Conservation (phyloP, 2,888 invertebrate genomes). For the Elgonia sp. region DNA sequence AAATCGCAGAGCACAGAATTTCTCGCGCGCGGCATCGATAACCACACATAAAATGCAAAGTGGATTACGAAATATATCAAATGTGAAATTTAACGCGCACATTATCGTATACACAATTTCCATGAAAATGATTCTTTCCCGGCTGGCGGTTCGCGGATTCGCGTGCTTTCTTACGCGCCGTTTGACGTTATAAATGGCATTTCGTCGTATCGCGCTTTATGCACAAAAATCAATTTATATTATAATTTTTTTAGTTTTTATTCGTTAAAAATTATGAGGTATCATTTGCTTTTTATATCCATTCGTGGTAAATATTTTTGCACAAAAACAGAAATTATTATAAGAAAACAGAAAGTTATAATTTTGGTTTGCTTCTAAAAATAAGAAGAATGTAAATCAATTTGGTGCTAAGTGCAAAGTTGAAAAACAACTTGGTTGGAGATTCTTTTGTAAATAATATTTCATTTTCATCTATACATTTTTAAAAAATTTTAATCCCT, state of each 20-base stretch:
- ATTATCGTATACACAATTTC: slow-evolving; percentile 36
- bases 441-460: no score
- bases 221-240: neutral
- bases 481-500: no score
- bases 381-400: no score
- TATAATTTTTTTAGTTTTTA: neutral
- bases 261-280: neutral
- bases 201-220: neutral
- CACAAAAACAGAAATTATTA: no score
- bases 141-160: slow-evolving; percentile 3
- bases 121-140: slow-evolving; percentile 35
- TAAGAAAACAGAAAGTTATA: no score
- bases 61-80: slow-evolving; percentile 50
- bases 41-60: slow-evolving; percentile 42
- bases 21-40: slow-evolving; percentile 19
- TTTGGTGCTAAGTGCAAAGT: no score
- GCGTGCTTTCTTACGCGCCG: slow-evolving; percentile 6
- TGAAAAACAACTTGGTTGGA: no score
- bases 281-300: no score
- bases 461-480: no score
- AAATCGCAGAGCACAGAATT: neutral
- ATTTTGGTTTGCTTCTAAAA: no score
- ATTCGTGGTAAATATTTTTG: no score
- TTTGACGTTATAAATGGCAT: neutral
- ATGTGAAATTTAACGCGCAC: slow-evolving; percentile 41